Percentiles rank a stretch among this genome's conserved stretches.
These are phyloP conservation scores for Diploscapter pachys DNA, from an alignment of 1,140 invertebrate species.

Conservation along the genomic window DNA sequence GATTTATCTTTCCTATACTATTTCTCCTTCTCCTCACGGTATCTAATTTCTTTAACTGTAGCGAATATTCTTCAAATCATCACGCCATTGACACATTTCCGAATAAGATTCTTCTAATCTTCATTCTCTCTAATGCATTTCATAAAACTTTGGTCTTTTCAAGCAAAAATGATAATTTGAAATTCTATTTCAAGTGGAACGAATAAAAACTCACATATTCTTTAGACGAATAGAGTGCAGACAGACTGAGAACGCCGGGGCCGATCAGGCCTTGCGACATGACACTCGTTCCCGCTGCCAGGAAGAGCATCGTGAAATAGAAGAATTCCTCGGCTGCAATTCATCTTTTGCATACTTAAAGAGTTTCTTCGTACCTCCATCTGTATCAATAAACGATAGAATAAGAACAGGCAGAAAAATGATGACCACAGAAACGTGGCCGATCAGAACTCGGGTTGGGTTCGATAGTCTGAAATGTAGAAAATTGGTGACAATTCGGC, in stretches of 20 bases:
- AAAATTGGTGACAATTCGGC: background rate
- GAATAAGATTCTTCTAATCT: too few relatives aligned
- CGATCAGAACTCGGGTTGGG: constrained; percentile 17
- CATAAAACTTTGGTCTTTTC: too few relatives aligned
- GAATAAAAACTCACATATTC: constrained; percentile 19
- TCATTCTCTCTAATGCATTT: too few relatives aligned
- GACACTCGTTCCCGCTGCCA: constrained; percentile 14
- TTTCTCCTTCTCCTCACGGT: too few relatives aligned
- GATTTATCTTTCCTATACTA: too few relatives aligned
- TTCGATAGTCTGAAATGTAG: constrained; percentile 19
- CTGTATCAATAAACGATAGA: constrained; percentile 19
- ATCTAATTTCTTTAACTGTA: too few relatives aligned
- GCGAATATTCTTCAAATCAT: too few relatives aligned
- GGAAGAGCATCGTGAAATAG: constrained; percentile 18
- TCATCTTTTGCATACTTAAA: background rate
- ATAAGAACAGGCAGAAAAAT: constrained; percentile 23
- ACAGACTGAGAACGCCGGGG: constrained; percentile 19
- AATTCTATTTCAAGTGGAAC: too few relatives aligned
- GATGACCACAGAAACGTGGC: constrained; percentile 22
- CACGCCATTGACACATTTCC: too few relatives aligned
- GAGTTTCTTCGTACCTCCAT: constrained; percentile 8
- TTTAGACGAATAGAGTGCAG: constrained; percentile 5
- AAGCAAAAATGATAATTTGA: constrained; percentile 1
- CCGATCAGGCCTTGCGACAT: constrained; percentile 28
- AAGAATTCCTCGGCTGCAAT: constrained; percentile 18